Conservation (phyloP, 2,888 invertebrate species). For the Entomobrya proxima region DNA sequence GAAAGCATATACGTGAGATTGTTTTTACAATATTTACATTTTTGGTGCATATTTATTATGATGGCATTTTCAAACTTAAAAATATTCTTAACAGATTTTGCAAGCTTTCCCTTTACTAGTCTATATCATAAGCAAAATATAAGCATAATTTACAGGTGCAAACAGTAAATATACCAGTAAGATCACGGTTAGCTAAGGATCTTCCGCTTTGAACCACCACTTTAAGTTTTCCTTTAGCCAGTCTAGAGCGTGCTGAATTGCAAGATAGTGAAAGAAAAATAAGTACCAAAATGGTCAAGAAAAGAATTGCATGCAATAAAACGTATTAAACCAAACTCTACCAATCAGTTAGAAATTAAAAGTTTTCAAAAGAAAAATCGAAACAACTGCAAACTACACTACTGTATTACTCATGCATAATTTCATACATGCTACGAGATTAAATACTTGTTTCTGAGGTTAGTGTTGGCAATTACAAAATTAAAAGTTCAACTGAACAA, state of each 20-base stretch:
- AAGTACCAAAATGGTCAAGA: background rate
- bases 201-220: constrained; percentile 75
- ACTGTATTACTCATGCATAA: background rate
- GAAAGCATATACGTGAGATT: constrained; percentile 17
- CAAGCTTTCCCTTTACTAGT: no score
- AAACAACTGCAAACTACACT: background rate
- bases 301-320: constrained; percentile 11
- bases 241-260: constrained; percentile 78
- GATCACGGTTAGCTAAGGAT: constrained; percentile 73
- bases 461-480: constrained; percentile 14
- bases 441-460: constrained; percentile 10
- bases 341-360: constrained; percentile 26
- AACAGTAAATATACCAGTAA: constrained; percentile 70
- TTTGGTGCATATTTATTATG: background rate
- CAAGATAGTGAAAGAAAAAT: background rate
- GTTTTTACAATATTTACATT: constrained; percentile 52
- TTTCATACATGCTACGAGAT: background rate
- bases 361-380: background rate
- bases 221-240: constrained; percentile 77
- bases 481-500: background rate
- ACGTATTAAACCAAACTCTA: background rate
- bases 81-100: no score
- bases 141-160: no score
- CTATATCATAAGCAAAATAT: no score
- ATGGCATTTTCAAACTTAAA: background rate